Base-by-base conservation (phyloP, 2,797 vertebrate species). In the Sparidentex hasta region DNA sequence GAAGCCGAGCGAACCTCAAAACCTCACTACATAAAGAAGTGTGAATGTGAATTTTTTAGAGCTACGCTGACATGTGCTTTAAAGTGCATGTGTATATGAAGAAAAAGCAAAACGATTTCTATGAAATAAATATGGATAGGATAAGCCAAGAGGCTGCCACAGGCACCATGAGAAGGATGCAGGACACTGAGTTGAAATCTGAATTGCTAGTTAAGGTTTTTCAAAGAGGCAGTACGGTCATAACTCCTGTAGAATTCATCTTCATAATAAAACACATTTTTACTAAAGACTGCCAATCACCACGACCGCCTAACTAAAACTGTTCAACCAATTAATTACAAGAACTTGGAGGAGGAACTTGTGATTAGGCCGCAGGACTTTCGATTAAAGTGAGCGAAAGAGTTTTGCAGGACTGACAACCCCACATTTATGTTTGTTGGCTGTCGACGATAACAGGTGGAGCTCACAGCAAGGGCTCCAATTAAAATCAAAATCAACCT, bases 401-500 rank as follows among this genome's bases (percentile, higher is more conserved):
- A 81, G 67, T 81, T 87, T 71, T 65, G 47, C 65, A 72, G 81
- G 66, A 80, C 75, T 80, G 82, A 85, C 84, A 87, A 56, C 38
- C 78, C 63, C 74, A 78, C 88, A 74, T 86, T 91, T 72, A 82
- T 86, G 76, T 90, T 83, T 84, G 85, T 82, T 91, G 92, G 92
- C 89, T 90, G 86, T 78, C n/a, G 58, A 84, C 50, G 73, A 79
- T 81, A 94, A 92, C 93, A 94, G 93, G 93, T 94, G 91, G 90
- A 86, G 85, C 84, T 90, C 92, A 71, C 93, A 91, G 91, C 81
- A 50, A 82, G 88, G 59, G 74, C 78, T 80, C 85, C 86, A 92
- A 92, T 93, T 93, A 93, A 88, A 91, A 94, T 93, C 90, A 93
- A 89, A 90, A 92, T 90, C 85, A 86, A 90, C 87, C 87, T 90